These are phyloP conservation scores for Lutjanus campechanus DNA, from an alignment of 2,797 vertebrate genomes.

Conservation along the genomic window DNA sequence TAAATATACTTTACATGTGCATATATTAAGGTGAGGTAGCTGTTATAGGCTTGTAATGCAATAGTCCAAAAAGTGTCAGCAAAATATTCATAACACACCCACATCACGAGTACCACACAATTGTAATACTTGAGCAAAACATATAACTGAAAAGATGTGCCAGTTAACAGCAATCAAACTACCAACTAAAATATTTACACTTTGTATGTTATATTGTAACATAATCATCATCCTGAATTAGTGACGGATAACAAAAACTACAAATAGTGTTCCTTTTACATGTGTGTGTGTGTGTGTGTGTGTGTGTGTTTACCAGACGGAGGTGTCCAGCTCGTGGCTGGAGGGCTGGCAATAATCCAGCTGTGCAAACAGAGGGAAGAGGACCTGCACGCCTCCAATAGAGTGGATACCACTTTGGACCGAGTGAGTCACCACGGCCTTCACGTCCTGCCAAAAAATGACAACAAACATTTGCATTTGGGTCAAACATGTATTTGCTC, in stretches of 20 bases:
- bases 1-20: neutral
- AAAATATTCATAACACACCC: neutral
- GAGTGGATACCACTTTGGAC: conserved; percentile 98
- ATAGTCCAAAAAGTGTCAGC: neutral
- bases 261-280: neutral
- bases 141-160: neutral
- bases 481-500: conserved; percentile 7
- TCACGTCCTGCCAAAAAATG: conserved; percentile 90
- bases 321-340: conserved; percentile 92
- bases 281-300: conserved; percentile 8
- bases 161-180: neutral
- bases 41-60: neutral
- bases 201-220: neutral
- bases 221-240: conserved; percentile 9
- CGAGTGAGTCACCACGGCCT: conserved; percentile 97
- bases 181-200: conserved; percentile 3
- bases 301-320: conserved; percentile 90
- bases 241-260: neutral
- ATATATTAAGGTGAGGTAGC: neutral
- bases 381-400: conserved; percentile 97
- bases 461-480: neutral
- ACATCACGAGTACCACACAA: neutral
- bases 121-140: neutral
- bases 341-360: conserved; percentile 94
- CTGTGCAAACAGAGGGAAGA: conserved; percentile 98